A percentile compares a stretch with the other conserved stretches of the same genome.
phyloP scores from a whole-genome alignment of 2,888 invertebrate species.

The Vannuccia rotundouncinata region DNA sequence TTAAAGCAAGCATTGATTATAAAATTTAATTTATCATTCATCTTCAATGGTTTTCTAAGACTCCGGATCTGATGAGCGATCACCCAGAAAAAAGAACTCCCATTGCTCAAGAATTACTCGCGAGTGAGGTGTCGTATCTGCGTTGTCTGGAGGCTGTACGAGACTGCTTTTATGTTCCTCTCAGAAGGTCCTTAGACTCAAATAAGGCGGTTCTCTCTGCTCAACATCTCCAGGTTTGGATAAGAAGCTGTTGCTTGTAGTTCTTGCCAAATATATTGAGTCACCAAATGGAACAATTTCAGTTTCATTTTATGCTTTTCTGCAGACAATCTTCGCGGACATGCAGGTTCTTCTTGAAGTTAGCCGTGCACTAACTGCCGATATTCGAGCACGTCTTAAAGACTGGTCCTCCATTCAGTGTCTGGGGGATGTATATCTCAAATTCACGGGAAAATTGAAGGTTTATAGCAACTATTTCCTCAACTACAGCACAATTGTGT shows the following conservation, averaged over 20 bases:
- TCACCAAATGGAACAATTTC: too few species aligned
- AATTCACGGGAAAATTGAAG: slow-evolving; percentile 49
- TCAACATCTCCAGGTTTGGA: neutral
- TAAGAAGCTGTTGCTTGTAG: neutral
- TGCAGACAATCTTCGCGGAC: slow-evolving; percentile 53
- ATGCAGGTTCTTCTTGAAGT: slow-evolving; percentile 46
- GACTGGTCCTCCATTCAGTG: slow-evolving; percentile 50
- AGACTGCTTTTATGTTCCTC: slow-evolving; percentile 48
- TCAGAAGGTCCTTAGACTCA: slow-evolving; percentile 48
- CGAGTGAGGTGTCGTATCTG: slow-evolving; percentile 51
- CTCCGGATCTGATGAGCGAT: slow-evolving; percentile 44
- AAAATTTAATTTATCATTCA: too few species aligned
- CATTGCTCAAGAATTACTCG: slow-evolving; percentile 49
- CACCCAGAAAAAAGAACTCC: slow-evolving; percentile 49
- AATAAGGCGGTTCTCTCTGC: slow-evolving; percentile 46
- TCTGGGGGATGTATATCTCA: slow-evolving; percentile 52
- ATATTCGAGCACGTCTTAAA: slow-evolving; percentile 47
- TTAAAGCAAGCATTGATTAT: too few species aligned
- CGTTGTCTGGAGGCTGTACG: slow-evolving; percentile 47
- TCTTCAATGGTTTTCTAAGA: too few species aligned
- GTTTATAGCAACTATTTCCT: slow-evolving; percentile 52
- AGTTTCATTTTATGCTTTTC: neutral
- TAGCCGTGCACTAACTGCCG: slow-evolving; percentile 46
- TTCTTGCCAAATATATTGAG: too few species aligned
- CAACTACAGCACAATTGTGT: slow-evolving; percentile 51